Conservation (phyloP, 2,113 vertebrate genomes). For the Pycnonotus jocosus region DNA sequence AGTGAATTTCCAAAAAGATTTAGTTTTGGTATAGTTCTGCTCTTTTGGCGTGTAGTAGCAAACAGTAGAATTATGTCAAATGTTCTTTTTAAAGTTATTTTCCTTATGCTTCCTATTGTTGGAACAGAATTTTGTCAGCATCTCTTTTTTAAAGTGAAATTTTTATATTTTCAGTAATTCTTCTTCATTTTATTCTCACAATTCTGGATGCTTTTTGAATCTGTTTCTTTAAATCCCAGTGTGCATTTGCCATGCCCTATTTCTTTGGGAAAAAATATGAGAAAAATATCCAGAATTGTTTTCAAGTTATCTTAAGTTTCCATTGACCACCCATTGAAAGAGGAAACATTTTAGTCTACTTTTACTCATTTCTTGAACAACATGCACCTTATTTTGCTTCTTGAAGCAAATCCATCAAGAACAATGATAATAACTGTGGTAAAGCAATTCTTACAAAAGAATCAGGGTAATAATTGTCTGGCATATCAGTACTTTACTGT, state of each 20-base stretch:
- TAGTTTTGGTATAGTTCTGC: neutral
- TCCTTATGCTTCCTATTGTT: neutral
- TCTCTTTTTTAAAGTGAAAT: neutral
- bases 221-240: neutral
- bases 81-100: neutral
- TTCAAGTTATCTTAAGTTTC: neutral
- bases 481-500: neutral
- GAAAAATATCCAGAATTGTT: neutral
- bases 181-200: neutral
- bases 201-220: neutral
- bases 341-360: neutral
- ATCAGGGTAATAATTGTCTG: neutral
- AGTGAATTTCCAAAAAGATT: neutral
- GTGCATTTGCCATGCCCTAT: neutral
- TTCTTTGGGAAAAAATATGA: neutral
- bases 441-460: neutral
- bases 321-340: neutral
- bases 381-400: neutral
- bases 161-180: neutral
- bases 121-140: neutral
- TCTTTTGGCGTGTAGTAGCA: neutral
- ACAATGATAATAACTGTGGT: neutral
- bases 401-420: neutral
- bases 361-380: neutral
- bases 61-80: neutral